Base-by-base conservation (phyloP, 2,888 invertebrate species). In the Ariolimax columbianus region DNA sequence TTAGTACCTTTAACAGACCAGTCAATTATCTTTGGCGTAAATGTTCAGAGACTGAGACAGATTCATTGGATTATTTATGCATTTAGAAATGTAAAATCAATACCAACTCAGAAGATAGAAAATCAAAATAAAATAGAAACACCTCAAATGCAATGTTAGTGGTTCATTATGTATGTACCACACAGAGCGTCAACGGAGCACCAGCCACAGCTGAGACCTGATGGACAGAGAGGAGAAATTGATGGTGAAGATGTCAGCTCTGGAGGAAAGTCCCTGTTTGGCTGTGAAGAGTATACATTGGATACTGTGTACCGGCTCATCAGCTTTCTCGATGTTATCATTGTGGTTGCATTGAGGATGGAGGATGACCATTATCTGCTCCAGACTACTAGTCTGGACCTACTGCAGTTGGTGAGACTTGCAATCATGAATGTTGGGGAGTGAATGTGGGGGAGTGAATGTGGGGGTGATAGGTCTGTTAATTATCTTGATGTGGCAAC, bases 361-460 rank as follows among this genome's bases (percentile, higher is more conserved):
- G 89, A 90, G 59, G 83, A 84, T 17, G 88, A 88, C 66, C 88
- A 90, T 70, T 78, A 70, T 11, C 86, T 90, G 7, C 86, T 90
- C n/a, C 82, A 88, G 68, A 77, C 59, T 47, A 77, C 88, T 9
- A 40, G 77, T 19, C 77, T 83, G 17, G 83, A 83, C 11, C 30
- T 84, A 11, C 23, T 84, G 1, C 77, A 70, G 38, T 43, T 78
- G 77, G 77, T 78, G 51, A 77, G 77, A 9, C n/a, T 2, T 26
- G 68, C n/a, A 26, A 17, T 6, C 63, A 26, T 63, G 63, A 63
- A 14, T 2, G 14, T 66, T 9, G 30, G 55, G 17, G 55, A 2
- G 55, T 23, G 7, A 55, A 55, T 23, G 59, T n/a, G 7, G 4
- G 23, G n/a, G n/a, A 26, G 4, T 63, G 59, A 63, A n/a, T 63